Conservation (phyloP, 2,797 vertebrate species). For the Pangasius mekongensis region DNA sequence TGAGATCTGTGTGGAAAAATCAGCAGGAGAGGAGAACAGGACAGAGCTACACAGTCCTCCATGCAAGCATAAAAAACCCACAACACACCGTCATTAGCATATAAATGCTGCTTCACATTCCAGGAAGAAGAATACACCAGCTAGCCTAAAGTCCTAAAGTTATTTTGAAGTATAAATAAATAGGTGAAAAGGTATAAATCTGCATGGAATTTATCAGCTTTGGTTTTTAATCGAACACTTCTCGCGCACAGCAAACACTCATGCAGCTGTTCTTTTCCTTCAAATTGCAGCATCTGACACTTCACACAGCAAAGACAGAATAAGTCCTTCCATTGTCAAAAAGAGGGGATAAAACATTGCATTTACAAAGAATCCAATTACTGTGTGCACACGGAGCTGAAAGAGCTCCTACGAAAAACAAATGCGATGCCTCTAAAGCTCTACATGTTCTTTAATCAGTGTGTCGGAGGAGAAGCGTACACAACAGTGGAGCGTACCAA, state of each 20-base stretch:
- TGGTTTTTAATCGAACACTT: not conserved
- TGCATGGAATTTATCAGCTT: not conserved
- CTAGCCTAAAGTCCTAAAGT: not conserved
- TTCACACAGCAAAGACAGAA: conserved; percentile 22
- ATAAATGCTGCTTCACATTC: not conserved
- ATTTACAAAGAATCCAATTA: conserved; percentile 56
- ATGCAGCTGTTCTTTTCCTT: conserved; percentile 2
- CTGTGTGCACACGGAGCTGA: conserved; percentile 48
- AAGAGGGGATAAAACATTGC: conserved; percentile 41
- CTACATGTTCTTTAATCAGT: conserved; percentile 52
- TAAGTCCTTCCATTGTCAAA: not conserved
- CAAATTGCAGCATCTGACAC: conserved; percentile 36
- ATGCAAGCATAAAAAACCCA: not conserved
- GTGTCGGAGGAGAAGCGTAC: conserved; percentile 33
- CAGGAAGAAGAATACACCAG: not conserved
- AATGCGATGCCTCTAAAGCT: conserved; percentile 45
- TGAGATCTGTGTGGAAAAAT: conserved; percentile 11
- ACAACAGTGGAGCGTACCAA: conserved; percentile 20
- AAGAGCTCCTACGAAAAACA: conserved; percentile 48
- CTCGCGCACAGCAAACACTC: not conserved
- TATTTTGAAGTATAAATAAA: not conserved
- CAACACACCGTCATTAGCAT: conserved; percentile 6
- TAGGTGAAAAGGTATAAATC: not conserved
- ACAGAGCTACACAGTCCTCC: not conserved
- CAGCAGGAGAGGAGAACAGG: conserved; percentile 11